Percentiles rank a stretch among this genome's conserved stretches.
These are phyloP conservation scores for Anthonomus grandis DNA, from an alignment of 1,140 invertebrate species.

Conservation along the genomic window DNA sequence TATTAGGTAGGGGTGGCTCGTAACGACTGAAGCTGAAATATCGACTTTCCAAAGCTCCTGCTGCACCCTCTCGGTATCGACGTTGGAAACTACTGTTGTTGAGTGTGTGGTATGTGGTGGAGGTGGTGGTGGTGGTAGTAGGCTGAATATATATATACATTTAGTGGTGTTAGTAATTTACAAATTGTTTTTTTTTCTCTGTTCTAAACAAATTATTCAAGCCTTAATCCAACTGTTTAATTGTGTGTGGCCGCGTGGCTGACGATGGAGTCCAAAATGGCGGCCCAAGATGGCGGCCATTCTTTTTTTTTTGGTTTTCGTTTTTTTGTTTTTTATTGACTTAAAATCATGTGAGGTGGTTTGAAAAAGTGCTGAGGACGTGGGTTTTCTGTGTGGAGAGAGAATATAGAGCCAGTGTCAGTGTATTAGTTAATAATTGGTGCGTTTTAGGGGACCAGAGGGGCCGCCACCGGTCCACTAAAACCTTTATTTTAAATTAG, in stretches of 20 bases:
- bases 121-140: no score
- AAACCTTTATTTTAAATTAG: no score
- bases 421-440: no score
- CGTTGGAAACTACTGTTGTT: conserved; percentile 47
- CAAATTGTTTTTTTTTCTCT: neutral
- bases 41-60: conserved; percentile 19
- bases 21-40: conserved; percentile 42
- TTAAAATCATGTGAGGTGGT: conserved; percentile 50
- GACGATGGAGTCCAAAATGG: conserved; percentile 13
- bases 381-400: conserved; percentile 47
- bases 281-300: no score
- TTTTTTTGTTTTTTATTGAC: conserved; percentile 3
- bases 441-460: no score
- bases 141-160: conserved; percentile 43
- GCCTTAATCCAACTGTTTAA: no score
- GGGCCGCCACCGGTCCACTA: no score
- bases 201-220: no score
- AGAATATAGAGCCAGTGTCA: conserved; percentile 39
- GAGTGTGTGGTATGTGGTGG: conserved; percentile 47
- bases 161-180: conserved; percentile 43
- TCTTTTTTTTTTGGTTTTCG: no score
- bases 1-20: conserved; percentile 28
- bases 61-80: conserved; percentile 3
- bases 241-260: conserved; percentile 4
- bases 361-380: conserved; percentile 49